Evolutionary conservation across 2,113 vertebrate genomes (phyloP).

Genomic region (Axis porcinus): DNA sequence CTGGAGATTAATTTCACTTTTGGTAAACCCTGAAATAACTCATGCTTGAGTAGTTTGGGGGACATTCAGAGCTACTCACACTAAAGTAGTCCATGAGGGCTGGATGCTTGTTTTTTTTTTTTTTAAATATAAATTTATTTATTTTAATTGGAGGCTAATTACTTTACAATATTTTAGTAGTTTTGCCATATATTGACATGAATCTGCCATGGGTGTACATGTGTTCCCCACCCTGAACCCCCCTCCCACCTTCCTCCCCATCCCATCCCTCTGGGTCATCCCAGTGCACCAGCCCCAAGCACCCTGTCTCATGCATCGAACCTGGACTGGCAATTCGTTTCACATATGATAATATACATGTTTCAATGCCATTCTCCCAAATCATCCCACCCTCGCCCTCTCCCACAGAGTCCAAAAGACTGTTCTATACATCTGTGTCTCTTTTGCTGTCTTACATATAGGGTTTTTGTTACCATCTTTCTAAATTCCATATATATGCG

Average conservation of each 20-base stretch:
- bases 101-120: not conserved
- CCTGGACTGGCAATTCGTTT: not conserved
- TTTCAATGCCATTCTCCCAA: not conserved
- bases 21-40: not conserved
- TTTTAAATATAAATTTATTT: not conserved
- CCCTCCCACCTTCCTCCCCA: not conserved
- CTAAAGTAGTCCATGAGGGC: not conserved
- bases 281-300: not conserved
- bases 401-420: not conserved
- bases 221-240: not conserved
- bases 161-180: not conserved
- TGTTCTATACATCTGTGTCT: not conserved
- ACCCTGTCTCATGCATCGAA: not conserved
- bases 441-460: fast-evolving
- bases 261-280: not conserved
- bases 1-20: not conserved
- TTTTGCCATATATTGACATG: not conserved
- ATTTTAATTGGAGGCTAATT: not conserved
- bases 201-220: not conserved
- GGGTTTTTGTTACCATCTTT: not conserved
- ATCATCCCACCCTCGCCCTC: not conserved
- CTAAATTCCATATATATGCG: not conserved
- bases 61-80: not conserved
- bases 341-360: not conserved
- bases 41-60: not conserved